Evolutionary conservation across 2,797 vertebrate species (phyloP).

Genomic region (Craterocephalus amniculus): DNA sequence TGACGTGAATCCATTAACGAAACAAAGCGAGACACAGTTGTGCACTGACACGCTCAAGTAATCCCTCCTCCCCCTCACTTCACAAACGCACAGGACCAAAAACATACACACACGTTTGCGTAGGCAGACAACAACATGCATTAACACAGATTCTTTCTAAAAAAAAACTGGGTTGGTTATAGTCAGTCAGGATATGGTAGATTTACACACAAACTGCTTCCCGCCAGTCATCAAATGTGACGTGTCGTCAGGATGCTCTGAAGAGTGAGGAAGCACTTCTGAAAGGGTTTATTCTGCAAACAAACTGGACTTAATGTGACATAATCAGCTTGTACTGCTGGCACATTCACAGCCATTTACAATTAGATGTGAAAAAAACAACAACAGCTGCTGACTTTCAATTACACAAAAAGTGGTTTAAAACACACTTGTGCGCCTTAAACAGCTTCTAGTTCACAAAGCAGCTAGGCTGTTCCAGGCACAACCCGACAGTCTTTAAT

Average conservation of each 20-base stretch:
- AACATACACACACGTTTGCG: background rate
- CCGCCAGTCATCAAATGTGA: background rate
- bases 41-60: constrained; percentile 64
- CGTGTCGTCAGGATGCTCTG: constrained; percentile 9
- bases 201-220: constrained; percentile 9
- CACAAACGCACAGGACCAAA: constrained; percentile 24
- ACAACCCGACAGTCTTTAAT: constrained; percentile 27
- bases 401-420: constrained; percentile 54
- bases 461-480: constrained; percentile 40
- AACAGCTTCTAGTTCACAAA: constrained; percentile 52
- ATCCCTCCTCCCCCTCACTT: constrained; percentile 44
- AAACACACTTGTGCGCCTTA: constrained; percentile 38
- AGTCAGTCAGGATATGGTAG: background rate
- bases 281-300: constrained; percentile 27
- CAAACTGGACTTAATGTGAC: constrained; percentile 38
- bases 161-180: background rate
- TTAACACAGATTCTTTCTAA: constrained; percentile 5
- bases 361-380: background rate
- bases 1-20: constrained; percentile 72
- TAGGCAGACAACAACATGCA: constrained; percentile 20
- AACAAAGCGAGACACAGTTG: constrained; percentile 76
- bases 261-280: constrained; percentile 21
- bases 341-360: constrained; percentile 42
- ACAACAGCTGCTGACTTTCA: constrained; percentile 48
- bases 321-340: constrained; percentile 42